Evolutionary conservation across 2,113 vertebrate genomes (phyloP), one percentile per base, ranked within the genome.

Genomic region (Datnioides undecimradiatus): DNA sequence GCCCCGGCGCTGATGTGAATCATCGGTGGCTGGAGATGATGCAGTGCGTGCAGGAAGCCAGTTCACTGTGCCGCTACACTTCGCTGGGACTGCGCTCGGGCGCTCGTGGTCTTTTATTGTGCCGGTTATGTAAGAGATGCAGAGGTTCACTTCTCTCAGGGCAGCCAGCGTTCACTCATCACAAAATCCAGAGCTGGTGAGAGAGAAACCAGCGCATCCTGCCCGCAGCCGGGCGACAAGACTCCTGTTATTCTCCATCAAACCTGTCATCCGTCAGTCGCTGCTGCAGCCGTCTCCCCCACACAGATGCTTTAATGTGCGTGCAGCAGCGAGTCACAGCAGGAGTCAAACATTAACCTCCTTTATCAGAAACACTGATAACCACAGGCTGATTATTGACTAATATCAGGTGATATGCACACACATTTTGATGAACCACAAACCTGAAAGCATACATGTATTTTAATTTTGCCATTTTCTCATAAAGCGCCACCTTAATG

Each of bases 111-210:
- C 71, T 78, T 78, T 79, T 82, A 60, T 78, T 84, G 78, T 86
- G 43, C 52, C 6, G 4, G 77, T 88, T 87, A 90, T 59, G 57
- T 82, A 90, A 88, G 74, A 55, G 64, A 67, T 66, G 65, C 76
- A 72, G 46, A 79, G 73, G 27, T 41, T 83, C 29, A 51, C 54
- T 55, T 80, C 40, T 58, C 62, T 57, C 65, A 11, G 48, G 29
- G 51, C 41, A 63, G 41, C 46, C 31, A 41, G 49, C 5, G 60
- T 57, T 86, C 38, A 63, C 77, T 85, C 80, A 54, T 73, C 19
- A 59, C 38, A 59, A 73, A 51, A 82, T 36, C 8, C 23, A 43
- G 63, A 33, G 64, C 36, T 12, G 54, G 40, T 38, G 65, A n/a
- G 59, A 46, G 54, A 80, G n/a, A n/a, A n/a, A n/a, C n/a, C n/a